Conservation (phyloP, 2,888 invertebrate genomes). For the Clistopyga incitator region DNA sequence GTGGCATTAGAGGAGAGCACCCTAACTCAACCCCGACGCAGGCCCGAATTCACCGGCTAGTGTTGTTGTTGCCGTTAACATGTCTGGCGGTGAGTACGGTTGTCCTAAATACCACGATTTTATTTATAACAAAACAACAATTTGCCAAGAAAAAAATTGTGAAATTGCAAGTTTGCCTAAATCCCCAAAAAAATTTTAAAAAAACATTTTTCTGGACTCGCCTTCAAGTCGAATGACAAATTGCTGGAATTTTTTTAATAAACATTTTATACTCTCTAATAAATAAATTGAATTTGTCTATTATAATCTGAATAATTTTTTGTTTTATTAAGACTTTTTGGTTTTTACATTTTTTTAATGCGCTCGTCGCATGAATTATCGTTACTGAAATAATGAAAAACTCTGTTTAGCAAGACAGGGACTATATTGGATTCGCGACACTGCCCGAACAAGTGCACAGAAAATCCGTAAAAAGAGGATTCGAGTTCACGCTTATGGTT, state of each 20-base stretch:
- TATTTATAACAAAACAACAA: conserved; percentile 9
- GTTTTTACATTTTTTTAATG: too few species aligned
- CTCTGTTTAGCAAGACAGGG: conserved; percentile 78
- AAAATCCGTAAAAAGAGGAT: conserved; percentile 97
- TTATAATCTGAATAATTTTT: too few species aligned
- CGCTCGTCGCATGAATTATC: background rate
- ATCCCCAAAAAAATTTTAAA: background rate
- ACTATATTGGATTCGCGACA: conserved; percentile 97
- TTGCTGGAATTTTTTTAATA: background rate
- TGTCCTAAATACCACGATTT: background rate
- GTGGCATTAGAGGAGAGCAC: conserved; percentile 25
- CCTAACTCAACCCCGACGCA: conserved; percentile 63
- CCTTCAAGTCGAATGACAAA: background rate
- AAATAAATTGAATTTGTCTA: background rate
- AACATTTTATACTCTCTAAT: background rate
- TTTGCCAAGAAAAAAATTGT: background rate
- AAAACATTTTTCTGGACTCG: too few species aligned
- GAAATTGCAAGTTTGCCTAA: background rate
- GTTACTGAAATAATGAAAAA: conserved; percentile 39
- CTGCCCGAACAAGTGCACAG: conserved; percentile 98
- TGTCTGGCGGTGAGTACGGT: conserved; percentile 79
- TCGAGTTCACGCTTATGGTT: conserved; percentile 98
- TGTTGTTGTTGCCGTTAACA: conserved; percentile 74
- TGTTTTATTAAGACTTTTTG: too few species aligned
- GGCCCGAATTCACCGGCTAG: conserved; percentile 68